These are phyloP conservation scores for Catocala fraxini DNA, from an alignment of 2,888 invertebrate genomes.

Conservation along the genomic window DNA sequence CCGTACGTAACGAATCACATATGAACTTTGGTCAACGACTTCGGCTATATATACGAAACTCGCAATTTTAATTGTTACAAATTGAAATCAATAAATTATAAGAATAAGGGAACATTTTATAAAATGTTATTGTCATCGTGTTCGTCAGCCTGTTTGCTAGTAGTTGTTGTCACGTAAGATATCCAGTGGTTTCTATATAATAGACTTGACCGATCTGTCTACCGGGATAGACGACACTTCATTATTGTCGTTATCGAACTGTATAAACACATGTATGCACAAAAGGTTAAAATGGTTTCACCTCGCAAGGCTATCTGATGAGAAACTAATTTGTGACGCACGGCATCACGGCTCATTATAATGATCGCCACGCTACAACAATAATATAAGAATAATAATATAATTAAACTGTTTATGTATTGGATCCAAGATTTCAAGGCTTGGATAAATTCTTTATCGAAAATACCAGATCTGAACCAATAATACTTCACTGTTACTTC, in stretches of 20 bases:
- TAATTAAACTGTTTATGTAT: conserved; percentile 17
- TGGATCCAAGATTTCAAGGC: conserved; percentile 17
- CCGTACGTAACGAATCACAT: too few species aligned
- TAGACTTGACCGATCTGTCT: conserved; percentile 18
- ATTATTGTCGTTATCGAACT: conserved; percentile 12
- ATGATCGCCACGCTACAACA: conserved; percentile 46
- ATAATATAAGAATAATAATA: conserved; percentile 10
- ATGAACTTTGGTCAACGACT: too few species aligned
- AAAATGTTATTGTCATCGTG: not conserved
- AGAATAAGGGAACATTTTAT: too few species aligned
- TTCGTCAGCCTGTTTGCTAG: conserved; percentile 1
- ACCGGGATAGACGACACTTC: conserved; percentile 24
- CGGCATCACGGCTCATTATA: conserved; percentile 58
- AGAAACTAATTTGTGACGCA: conserved; percentile 60
- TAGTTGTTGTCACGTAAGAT: not conserved
- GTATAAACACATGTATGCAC: conserved; percentile 51
- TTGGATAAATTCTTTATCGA: not conserved
- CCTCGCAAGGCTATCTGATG: conserved; percentile 58
- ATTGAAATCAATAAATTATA: too few species aligned
- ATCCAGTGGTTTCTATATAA: not conserved
- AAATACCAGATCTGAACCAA: not conserved
- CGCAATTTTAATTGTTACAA: too few species aligned
- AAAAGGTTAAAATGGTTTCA: conserved; percentile 62
- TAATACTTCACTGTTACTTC: too few species aligned
- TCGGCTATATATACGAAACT: too few species aligned